Percentiles rank a stretch among this genome's conserved stretches.
Conservation (phyloP, 2,888 invertebrate genomes). For the Lithophane socia region DNA sequence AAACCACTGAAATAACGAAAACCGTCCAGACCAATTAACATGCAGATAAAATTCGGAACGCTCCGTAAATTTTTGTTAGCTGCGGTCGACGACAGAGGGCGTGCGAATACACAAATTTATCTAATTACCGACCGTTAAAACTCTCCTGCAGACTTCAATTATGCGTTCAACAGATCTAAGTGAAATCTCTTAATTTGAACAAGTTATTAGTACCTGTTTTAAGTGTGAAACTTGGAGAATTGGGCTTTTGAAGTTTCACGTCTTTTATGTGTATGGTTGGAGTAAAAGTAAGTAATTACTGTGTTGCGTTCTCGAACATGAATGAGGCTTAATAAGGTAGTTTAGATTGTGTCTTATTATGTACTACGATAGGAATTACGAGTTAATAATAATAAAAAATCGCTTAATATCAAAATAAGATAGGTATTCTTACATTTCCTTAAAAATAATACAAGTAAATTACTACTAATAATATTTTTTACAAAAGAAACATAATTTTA, state of each 20-base stretch:
- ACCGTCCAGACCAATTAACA: slow-evolving; percentile 51
- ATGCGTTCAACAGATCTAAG: slow-evolving; percentile 69
- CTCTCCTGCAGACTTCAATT: slow-evolving; percentile 66
- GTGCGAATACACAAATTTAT: slow-evolving; percentile 69
- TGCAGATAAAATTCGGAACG: slow-evolving; percentile 57
- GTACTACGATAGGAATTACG: too few species aligned
- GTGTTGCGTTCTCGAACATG: slow-evolving; percentile 19
- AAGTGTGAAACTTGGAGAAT: slow-evolving; percentile 61
- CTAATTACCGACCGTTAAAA: slow-evolving; percentile 69
- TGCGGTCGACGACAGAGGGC: slow-evolving; percentile 58
- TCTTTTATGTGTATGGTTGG: slow-evolving; percentile 49
- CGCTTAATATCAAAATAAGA: too few species aligned
- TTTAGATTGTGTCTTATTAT: neutral
- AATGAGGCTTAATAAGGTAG: slow-evolving; percentile 1
- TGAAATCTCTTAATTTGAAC: slow-evolving; percentile 70
- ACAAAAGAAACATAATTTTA: too few species aligned
- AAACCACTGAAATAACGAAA: slow-evolving; percentile 32
- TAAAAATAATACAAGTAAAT: too few species aligned
- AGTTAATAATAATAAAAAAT: too few species aligned
- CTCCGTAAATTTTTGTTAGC: slow-evolving; percentile 59
- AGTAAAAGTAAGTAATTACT: slow-evolving; percentile 32
- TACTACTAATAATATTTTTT: too few species aligned
- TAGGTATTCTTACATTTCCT: too few species aligned
- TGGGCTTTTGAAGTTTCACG: slow-evolving; percentile 52
- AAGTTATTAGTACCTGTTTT: slow-evolving; percentile 70